These are phyloP conservation scores for Protomyctophum bolini DNA, from an alignment of 2,113 vertebrate genomes.

Conservation along the genomic window DNA sequence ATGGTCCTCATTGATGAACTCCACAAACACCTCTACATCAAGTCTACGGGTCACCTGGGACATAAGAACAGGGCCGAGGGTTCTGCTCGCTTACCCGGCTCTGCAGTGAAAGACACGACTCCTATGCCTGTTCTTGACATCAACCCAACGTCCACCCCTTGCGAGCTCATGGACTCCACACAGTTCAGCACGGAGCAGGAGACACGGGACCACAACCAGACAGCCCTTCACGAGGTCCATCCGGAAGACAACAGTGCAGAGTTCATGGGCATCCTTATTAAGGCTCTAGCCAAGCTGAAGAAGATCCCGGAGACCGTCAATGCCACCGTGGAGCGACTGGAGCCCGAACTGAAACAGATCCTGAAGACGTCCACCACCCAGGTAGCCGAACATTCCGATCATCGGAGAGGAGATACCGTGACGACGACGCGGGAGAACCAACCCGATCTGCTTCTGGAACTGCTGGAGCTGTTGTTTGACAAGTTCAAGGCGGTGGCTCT, in stretches of 20 bases:
- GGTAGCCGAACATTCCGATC: slow-evolving; percentile 91
- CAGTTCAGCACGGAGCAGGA: slow-evolving; percentile 90
- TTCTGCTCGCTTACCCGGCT: slow-evolving; percentile 74
- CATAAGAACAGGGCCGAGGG: slow-evolving; percentile 84
- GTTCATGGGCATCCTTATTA: slow-evolving; percentile 98
- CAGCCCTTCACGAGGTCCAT: slow-evolving; percentile 81
- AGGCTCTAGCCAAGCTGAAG: slow-evolving; percentile 92
- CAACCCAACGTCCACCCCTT: slow-evolving; percentile 88
- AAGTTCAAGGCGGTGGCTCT: slow-evolving; percentile 95
- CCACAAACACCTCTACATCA: slow-evolving; percentile 96
- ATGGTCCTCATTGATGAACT: slow-evolving; percentile 94
- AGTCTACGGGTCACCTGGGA: slow-evolving; percentile 90
- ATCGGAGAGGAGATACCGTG: slow-evolving; percentile 91
- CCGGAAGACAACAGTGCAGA: slow-evolving; percentile 93
- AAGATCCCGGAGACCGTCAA: slow-evolving; percentile 96
- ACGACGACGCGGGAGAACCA: slow-evolving; percentile 87
- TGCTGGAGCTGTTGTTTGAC: slow-evolving; percentile 94
- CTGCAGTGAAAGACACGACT: slow-evolving; percentile 84
- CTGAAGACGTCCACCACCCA: slow-evolving; percentile 96
- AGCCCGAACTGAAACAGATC: slow-evolving; percentile 96
- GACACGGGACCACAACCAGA: slow-evolving; percentile 81
- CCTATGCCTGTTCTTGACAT: slow-evolving; percentile 85
- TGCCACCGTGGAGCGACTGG: slow-evolving; percentile 93
- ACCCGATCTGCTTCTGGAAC: slow-evolving; percentile 91
- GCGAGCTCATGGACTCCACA: slow-evolving; percentile 88